Conservation (phyloP, 1,140 invertebrate genomes). For the Pogonomyrmex barbatus region DNA sequence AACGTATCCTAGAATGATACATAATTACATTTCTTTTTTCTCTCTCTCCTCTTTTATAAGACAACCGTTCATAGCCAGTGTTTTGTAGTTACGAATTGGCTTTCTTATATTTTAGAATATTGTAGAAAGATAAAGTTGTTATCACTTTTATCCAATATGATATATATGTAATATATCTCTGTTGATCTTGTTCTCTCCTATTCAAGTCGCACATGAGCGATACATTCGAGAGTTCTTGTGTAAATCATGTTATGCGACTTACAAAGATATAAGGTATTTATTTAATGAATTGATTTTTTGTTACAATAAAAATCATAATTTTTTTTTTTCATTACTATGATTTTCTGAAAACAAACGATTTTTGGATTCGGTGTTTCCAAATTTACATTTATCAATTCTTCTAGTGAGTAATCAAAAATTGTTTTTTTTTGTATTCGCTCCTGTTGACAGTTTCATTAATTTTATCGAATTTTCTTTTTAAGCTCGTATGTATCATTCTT, state of each 20-base stretch:
- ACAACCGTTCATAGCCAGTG: neutral
- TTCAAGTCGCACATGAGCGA: neutral
- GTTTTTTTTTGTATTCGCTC: neutral
- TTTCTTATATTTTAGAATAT: conserved; percentile 18
- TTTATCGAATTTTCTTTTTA: conserved; percentile 4
- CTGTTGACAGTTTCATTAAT: conserved; percentile 25
- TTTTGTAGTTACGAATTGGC: conserved; percentile 14
- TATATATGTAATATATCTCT: conserved; percentile 45
- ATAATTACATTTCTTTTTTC: conserved; percentile 13
- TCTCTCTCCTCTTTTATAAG: conserved; percentile 20
- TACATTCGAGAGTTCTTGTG: neutral
- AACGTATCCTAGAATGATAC: conserved; percentile 10
- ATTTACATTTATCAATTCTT: conserved; percentile 60
- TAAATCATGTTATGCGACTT: neutral
- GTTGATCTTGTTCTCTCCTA: conserved; percentile 31
- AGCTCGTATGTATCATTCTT: conserved; percentile 4
- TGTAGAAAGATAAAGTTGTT: conserved; percentile 30
- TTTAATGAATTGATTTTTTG: neutral
- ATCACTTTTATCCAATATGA: conserved; percentile 33
- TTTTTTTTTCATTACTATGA: neutral
- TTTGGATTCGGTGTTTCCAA: neutral
- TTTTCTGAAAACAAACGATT: neutral
- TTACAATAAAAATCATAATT: conserved; percentile 6
- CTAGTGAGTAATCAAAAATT: conserved; percentile 12
- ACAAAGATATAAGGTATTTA: neutral